phyloP scores from a whole-genome alignment of 2,113 vertebrate genomes.

The Willisornis vidua region DNA sequence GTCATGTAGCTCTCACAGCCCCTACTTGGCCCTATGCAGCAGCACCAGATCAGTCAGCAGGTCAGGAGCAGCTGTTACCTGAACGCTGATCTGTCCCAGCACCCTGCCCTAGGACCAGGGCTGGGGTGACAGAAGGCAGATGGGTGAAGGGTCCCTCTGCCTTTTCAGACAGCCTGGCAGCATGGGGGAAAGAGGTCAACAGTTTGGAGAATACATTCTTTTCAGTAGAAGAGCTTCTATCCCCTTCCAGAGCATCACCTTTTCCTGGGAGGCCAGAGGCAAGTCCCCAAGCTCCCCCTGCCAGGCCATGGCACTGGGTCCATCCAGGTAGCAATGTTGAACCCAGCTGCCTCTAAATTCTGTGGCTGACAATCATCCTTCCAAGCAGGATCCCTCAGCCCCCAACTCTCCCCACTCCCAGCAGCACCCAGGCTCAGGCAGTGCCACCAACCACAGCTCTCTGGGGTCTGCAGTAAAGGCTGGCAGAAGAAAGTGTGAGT shows the following conservation, averaged over 20 bases:
- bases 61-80: neutral
- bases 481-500: neutral
- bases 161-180: neutral
- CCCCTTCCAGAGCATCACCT: neutral
- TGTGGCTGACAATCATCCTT: neutral
- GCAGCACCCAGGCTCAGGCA: neutral
- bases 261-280: neutral
- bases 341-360: neutral
- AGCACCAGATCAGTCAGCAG: accelerated
- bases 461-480: neutral
- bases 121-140: neutral
- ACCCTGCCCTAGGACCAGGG: neutral
- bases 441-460: neutral
- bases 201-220: neutral
- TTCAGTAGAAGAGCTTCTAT: neutral
- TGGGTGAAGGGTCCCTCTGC: accelerated
- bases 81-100: neutral
- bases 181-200: neutral
- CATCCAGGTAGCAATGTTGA: neutral
- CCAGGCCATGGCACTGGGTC: neutral
- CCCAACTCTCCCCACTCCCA: neutral
- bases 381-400: neutral
- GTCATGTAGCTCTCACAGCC: neutral
- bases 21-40: accelerated
- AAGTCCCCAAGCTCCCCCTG: neutral